phyloP scores from a whole-genome alignment of 2,888 invertebrate species.

The Apamea epomidion region DNA sequence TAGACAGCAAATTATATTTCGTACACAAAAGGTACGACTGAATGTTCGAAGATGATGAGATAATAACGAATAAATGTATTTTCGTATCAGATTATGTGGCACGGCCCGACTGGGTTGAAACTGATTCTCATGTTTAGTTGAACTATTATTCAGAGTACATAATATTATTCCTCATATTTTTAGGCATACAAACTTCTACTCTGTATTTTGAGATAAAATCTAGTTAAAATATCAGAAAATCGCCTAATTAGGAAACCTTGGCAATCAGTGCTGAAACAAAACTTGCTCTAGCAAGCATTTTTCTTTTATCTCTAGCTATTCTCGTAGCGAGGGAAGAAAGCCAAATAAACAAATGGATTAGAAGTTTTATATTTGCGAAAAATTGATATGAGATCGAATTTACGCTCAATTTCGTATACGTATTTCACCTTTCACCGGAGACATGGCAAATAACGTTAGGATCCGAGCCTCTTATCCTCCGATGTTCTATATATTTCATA shows the following conservation, averaged over 20 bases:
- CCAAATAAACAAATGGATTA: constrained; percentile 27
- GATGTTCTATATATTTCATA: constrained; percentile 22
- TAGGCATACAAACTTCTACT: too few relatives aligned
- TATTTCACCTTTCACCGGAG: constrained; percentile 51
- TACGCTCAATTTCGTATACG: constrained; percentile 48
- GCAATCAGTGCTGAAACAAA: not conserved
- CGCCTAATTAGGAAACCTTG: not conserved
- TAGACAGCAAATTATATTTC: constrained; percentile 31
- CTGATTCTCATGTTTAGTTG: not conserved
- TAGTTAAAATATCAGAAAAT: not conserved
- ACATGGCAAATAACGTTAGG: constrained; percentile 33
- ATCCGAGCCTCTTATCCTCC: constrained; percentile 22
- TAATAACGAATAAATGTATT: constrained; percentile 3
- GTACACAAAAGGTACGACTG: constrained; percentile 12
- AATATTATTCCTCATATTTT: not conserved
- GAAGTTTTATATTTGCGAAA: constrained; percentile 29
- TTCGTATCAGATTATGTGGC: not conserved
- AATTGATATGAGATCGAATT: constrained; percentile 51
- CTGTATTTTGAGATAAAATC: not conserved
- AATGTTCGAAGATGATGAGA: constrained; percentile 6
- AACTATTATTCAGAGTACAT: not conserved
- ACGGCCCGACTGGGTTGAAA: not conserved
- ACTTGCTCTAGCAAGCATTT: not conserved
- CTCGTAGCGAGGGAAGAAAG: not conserved
- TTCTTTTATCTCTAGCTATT: not conserved